Evolutionary conservation across 1,140 invertebrate genomes (phyloP).

Genomic region (Meloidogyne chitwoodi): DNA sequence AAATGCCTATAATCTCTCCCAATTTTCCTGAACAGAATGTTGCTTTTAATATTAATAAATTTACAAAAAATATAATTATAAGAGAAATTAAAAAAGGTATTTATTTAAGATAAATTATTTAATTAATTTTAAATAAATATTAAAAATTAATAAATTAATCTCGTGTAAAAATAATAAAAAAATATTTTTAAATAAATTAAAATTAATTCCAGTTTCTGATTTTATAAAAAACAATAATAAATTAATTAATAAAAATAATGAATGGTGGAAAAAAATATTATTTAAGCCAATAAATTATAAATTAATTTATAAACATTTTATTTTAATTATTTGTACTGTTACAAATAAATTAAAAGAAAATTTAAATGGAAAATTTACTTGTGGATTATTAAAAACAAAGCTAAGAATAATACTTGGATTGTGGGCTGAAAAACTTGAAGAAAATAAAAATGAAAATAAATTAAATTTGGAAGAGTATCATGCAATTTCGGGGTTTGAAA

Average conservation of each 20-base stretch:
- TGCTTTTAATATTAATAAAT: background rate
- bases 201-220: background rate
- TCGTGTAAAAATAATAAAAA: no score
- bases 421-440: background rate
- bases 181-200: no score
- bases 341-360: background rate
- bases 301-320: constrained; percentile 3
- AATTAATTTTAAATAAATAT: no score
- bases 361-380: background rate
- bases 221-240: background rate
- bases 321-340: background rate
- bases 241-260: background rate
- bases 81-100: background rate
- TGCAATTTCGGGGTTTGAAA: constrained; percentile 1
- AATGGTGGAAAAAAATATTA: background rate
- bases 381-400: background rate
- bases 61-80: background rate
- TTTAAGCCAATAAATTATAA: background rate
- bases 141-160: no score
- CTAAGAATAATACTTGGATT: background rate
- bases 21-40: constrained; percentile 14
- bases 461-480: background rate
- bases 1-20: constrained; percentile 7
- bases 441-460: background rate
- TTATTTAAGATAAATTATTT: no score